phyloP scores from a whole-genome alignment of 2,113 vertebrate species.

The Sinocyclocheilus rhinocerous region DNA sequence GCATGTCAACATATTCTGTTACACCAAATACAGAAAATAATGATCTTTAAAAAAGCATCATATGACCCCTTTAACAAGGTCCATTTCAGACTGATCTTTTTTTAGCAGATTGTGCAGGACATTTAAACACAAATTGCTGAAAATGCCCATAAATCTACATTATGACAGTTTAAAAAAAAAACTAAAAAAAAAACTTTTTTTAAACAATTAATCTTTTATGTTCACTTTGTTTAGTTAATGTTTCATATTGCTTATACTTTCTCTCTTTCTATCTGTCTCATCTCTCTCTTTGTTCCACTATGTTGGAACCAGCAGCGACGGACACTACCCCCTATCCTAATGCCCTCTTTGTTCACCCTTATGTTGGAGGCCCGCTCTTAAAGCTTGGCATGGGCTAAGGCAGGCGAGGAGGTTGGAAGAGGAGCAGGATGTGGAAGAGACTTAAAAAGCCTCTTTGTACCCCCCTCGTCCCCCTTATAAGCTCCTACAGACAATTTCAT shows the following conservation, averaged over 20 bases:
- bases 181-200: background rate
- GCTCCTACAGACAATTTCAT: constrained; percentile 15
- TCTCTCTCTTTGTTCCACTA: constrained; percentile 44
- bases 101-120: background rate
- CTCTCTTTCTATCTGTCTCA: background rate
- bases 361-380: constrained; percentile 66
- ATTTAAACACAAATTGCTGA: background rate
- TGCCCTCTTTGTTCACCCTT: constrained; percentile 64
- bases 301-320: constrained; percentile 57
- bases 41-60: no score
- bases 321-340: constrained; percentile 64
- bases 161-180: background rate
- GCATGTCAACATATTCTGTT: no score
- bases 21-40: no score
- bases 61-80: constrained; percentile 17
- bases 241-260: background rate
- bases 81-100: constrained; percentile 11
- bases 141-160: background rate
- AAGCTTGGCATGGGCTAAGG: constrained; percentile 61
- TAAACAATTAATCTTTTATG: background rate
- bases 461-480: constrained; percentile 41
- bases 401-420: constrained; percentile 63
- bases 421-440: constrained; percentile 72
- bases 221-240: background rate
- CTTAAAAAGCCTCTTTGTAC: constrained; percentile 68